Percentiles rank a stretch among this genome's conserved stretches.
Conservation (phyloP, 2,888 invertebrate species). For the Meandrusa payeni region DNA sequence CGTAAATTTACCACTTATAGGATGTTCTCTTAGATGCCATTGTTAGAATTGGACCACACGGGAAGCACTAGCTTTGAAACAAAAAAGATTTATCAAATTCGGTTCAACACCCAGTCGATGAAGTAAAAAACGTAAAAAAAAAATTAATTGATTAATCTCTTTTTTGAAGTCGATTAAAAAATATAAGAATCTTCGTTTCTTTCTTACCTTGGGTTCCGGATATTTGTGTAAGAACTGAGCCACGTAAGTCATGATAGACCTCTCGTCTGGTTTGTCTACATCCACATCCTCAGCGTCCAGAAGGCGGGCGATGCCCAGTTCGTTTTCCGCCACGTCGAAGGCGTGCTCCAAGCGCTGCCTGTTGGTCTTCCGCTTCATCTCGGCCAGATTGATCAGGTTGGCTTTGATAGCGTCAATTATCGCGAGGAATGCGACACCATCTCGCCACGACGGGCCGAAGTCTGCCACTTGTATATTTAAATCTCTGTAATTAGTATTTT, state of each 20-base stretch:
- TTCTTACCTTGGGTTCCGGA: slow-evolving; percentile 88
- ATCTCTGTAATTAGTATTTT: too few species aligned
- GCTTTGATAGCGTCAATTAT: slow-evolving; percentile 97
- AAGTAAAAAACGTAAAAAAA: too few species aligned
- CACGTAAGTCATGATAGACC: slow-evolving; percentile 99
- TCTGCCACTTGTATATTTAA: slow-evolving; percentile 94
- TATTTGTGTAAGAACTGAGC: slow-evolving; percentile 98
- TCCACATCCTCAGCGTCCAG: slow-evolving; percentile 98
- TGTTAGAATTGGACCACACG: too few species aligned
- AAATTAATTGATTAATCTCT: too few species aligned
- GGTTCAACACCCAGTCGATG: too few species aligned
- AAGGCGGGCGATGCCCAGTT: slow-evolving; percentile 94
- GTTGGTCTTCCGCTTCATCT: slow-evolving; percentile 88
- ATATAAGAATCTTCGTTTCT: too few species aligned
- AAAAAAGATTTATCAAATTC: too few species aligned
- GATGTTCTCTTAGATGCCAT: too few species aligned
- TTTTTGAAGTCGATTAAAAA: too few species aligned
- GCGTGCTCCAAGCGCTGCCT: slow-evolving; percentile 93
- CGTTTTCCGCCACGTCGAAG: slow-evolving; percentile 94
- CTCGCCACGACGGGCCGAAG: slow-evolving; percentile 97
- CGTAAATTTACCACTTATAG: too few species aligned
- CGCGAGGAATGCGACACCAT: slow-evolving; percentile 96
- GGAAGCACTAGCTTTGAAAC: too few species aligned
- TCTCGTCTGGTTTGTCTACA: slow-evolving; percentile 97
- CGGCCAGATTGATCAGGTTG: slow-evolving; percentile 93